Conservation (phyloP, 2,888 invertebrate genomes). For the Hybos culiciformis region DNA sequence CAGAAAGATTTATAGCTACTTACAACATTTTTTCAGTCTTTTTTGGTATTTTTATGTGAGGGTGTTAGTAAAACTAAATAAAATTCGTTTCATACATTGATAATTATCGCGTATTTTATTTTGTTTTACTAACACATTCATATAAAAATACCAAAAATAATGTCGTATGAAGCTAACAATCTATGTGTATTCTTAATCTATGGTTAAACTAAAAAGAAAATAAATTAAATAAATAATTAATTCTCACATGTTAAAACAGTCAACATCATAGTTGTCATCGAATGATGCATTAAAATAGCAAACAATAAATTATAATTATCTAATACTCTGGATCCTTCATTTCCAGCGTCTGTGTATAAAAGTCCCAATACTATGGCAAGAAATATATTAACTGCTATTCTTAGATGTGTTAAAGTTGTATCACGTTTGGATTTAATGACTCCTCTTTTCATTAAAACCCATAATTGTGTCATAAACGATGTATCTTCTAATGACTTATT, state of each 20-base stretch:
- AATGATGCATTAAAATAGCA: slow-evolving; percentile 83
- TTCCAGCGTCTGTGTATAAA: slow-evolving; percentile 59
- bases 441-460: slow-evolving; percentile 55
- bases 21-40: no score
- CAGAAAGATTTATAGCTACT: neutral
- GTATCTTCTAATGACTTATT: slow-evolving; percentile 50
- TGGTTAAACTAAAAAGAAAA: no score
- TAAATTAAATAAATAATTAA: neutral
- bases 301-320: slow-evolving; percentile 82
- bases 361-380: slow-evolving; percentile 65
- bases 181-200: no score
- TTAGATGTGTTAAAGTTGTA: slow-evolving; percentile 58
- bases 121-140: no score
- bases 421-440: slow-evolving; percentile 62
- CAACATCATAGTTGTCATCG: slow-evolving; percentile 84
- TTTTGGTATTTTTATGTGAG: no score
- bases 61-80: no score
- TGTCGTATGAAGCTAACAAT: no score
- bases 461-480: slow-evolving; percentile 53
- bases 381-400: slow-evolving; percentile 57
- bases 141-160: no score
- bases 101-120: no score
- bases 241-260: slow-evolving; percentile 75
- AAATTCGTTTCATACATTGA: no score
- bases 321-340: slow-evolving; percentile 60